Evolutionary conservation across 2,888 invertebrate genomes (phyloP).

Genomic region (Blastobasis adustella): DNA sequence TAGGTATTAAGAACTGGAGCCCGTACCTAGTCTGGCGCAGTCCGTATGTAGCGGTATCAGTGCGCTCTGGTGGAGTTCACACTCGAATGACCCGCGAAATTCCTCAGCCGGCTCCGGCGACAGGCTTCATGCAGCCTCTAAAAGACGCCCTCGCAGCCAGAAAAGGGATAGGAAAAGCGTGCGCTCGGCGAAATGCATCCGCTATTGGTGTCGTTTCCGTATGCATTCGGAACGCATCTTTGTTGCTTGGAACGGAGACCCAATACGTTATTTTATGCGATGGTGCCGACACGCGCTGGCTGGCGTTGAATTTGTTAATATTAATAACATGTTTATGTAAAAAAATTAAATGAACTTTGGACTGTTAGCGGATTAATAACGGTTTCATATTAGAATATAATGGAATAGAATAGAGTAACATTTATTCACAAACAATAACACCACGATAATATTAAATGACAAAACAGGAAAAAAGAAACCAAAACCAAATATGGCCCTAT

Average conservation of each 20-base stretch:
- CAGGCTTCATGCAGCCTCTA: constrained; percentile 16
- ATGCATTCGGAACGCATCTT: constrained; percentile 18
- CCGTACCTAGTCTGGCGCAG: not conserved
- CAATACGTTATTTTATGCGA: constrained; percentile 12
- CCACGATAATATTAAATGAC: too few relatives aligned
- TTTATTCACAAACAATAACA: too few relatives aligned
- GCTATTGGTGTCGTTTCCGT: constrained; percentile 36
- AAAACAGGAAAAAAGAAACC: too few relatives aligned
- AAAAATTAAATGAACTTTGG: too few relatives aligned
- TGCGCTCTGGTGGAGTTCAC: constrained; percentile 32
- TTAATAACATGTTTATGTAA: not conserved
- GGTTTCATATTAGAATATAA: too few relatives aligned
- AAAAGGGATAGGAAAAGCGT: constrained; percentile 48
- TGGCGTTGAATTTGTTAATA: not conserved
- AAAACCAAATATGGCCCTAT: too few relatives aligned
- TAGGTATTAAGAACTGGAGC: too few relatives aligned
- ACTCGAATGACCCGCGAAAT: constrained; percentile 46
- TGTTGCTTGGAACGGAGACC: constrained; percentile 18
- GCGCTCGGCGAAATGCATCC: constrained; percentile 41
- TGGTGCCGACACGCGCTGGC: constrained; percentile 1
- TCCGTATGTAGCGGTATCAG: constrained; percentile 20
- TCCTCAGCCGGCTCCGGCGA: constrained; percentile 15
- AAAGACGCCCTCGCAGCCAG: constrained; percentile 37
- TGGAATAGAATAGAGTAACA: too few relatives aligned
- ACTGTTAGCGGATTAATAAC: too few relatives aligned